Evolutionary conservation across 1,140 invertebrate genomes (phyloP).

Genomic region (Aphis craccivora): DNA sequence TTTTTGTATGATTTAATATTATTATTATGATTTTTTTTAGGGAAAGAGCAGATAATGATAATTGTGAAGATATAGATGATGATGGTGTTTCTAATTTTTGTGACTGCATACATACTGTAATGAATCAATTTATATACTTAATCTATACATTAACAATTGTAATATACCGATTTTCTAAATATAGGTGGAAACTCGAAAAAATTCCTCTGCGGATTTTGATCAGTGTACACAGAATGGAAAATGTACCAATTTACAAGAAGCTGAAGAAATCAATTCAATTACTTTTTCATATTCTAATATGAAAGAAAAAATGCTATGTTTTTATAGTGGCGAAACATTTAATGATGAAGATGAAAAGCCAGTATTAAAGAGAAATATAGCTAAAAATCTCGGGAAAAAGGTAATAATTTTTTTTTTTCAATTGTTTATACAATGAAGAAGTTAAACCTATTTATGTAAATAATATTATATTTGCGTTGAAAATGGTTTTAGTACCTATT

Average conservation of each 20-base stretch:
- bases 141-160: neutral
- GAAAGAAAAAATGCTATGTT: conserved; percentile 37
- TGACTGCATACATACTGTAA: conserved; percentile 50
- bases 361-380: neutral
- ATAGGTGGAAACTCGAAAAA: conserved; percentile 6
- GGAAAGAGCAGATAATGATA: conserved; percentile 34
- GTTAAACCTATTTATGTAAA: neutral
- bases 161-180: neutral
- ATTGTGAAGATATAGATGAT: conserved; percentile 28
- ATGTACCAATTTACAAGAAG: conserved; percentile 10
- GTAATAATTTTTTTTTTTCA: neutral
- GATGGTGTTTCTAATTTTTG: conserved; percentile 31
- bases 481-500: neutral
- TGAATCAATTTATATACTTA: neutral
- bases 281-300: conserved; percentile 47
- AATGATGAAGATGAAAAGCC: conserved; percentile 34
- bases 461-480: neutral
- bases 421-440: neutral
- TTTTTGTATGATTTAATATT: neutral
- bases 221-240: neutral
- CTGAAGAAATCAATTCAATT: neutral
- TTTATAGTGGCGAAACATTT: conserved; percentile 15
- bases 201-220: neutral
- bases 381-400: conserved; percentile 2
- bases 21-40: neutral